These are phyloP conservation scores for Epinephelus malabaricus DNA, from an alignment of 2,797 vertebrate genomes.

Conservation along the genomic window DNA sequence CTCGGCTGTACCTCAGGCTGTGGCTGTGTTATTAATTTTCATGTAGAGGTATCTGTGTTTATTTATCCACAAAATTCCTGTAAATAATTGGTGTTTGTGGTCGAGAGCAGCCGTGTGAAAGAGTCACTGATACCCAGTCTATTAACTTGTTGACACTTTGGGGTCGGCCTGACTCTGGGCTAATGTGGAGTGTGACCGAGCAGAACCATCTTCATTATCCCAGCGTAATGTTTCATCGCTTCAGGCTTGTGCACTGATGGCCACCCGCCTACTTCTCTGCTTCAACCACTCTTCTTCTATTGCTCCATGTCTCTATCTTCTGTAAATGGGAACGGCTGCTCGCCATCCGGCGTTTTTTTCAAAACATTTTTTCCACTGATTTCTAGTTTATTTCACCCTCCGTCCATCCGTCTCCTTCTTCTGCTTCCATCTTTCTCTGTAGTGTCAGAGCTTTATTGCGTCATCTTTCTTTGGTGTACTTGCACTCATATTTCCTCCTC, in stretches of 20 bases:
- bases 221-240: conserved; percentile 83
- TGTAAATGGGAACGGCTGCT: conserved; percentile 48
- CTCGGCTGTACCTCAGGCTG: conserved; percentile 38
- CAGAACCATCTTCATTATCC: conserved; percentile 88
- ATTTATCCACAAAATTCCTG: conserved; percentile 73
- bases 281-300: conserved; percentile 57
- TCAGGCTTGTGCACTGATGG: conserved; percentile 74
- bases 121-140: conserved; percentile 81
- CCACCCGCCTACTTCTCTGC: conserved; percentile 67
- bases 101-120: conserved; percentile 74
- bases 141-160: conserved; percentile 88
- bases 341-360: conserved; percentile 34
- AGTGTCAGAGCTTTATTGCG: conserved; percentile 71
- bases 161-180: conserved; percentile 83
- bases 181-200: conserved; percentile 87
- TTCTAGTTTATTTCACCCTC: conserved; percentile 66
- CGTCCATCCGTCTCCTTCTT: conserved; percentile 61
- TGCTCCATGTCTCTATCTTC: conserved; percentile 56
- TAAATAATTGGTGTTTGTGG: conserved; percentile 78
- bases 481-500: conserved; percentile 69
- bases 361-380: conserved; percentile 41
- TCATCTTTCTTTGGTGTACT: conserved; percentile 74
- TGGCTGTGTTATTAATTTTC: conserved; percentile 60
- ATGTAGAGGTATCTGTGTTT: conserved; percentile 62
- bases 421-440: conserved; percentile 59